Percentiles rank a stretch among this genome's conserved stretches.
phyloP scores from a whole-genome alignment of 2,888 invertebrate species.

The Eugnorisma glareosa region DNA sequence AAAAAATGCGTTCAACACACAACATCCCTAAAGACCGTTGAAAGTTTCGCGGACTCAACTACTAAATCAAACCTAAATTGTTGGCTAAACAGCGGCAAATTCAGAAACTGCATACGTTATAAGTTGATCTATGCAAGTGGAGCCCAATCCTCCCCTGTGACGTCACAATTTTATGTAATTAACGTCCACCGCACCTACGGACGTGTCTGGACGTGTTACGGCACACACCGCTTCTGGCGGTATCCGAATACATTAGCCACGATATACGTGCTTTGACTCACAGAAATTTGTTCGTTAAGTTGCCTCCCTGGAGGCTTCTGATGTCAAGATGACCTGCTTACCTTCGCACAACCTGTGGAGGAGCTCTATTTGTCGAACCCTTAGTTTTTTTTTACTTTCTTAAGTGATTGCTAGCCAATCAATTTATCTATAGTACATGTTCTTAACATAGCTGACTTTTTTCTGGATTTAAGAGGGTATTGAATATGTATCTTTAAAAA shows the following conservation, averaged over 20 bases:
- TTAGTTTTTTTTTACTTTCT: constrained; percentile 17
- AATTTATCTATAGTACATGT: neutral
- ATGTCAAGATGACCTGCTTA: constrained; percentile 71
- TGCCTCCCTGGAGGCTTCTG: constrained; percentile 73
- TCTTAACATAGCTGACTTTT: neutral
- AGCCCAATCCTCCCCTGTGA: constrained; percentile 77
- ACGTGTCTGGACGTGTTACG: constrained; percentile 70
- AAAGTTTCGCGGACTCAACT: constrained; percentile 37
- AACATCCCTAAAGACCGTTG: constrained; percentile 2
- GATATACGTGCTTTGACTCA: constrained; percentile 80
- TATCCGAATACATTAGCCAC: constrained; percentile 83
- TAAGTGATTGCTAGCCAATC: neutral
- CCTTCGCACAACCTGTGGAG: constrained; percentile 66
- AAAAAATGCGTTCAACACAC: neutral
- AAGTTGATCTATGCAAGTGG: constrained; percentile 76
- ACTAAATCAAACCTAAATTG: constrained; percentile 65
- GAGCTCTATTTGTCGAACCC: constrained; percentile 22
- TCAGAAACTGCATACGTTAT: constrained; percentile 78
- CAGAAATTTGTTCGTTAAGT: constrained; percentile 78
- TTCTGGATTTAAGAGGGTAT: neutral
- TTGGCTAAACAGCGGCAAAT: constrained; percentile 73
- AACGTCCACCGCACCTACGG: constrained; percentile 75
- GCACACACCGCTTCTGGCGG: constrained; percentile 74
- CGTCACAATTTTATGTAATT: constrained; percentile 87
- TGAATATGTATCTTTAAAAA: neutral